Evolutionary conservation across 2,888 invertebrate genomes (phyloP), one percentile per base, ranked within the genome.

Genomic region (Lutraria lutraria): DNA sequence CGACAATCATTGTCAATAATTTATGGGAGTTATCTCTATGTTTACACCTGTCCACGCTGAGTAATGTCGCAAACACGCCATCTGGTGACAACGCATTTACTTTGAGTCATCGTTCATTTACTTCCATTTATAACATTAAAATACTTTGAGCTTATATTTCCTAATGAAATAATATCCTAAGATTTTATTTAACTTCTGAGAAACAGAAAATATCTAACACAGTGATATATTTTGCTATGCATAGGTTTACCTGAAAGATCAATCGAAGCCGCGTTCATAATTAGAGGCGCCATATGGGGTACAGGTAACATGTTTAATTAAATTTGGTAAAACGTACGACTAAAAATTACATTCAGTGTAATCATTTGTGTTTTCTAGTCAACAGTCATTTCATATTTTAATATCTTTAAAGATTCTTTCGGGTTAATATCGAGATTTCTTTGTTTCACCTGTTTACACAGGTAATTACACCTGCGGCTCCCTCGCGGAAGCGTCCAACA

Each of bases 401-500:
- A 15, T 31, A 25, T 54, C 25, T n/a, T 21, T 8, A 12, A 8
- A 56, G 2, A 25, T 31, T 82, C 25, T 31, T 29, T 53, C 29
- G 16, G 1, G 54, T 8, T 54, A 53, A 81, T 16, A 56, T 3
- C 4, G 10, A 0, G 25, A 3, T 52, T 52, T 43, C 34, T 21
- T 53, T 72, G 16, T 60, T 68, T 34, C 87, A 89, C 86, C 86
- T 88, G 83, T 56, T 25, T 88, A 79, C 81, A 88, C 90, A 90
- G 90, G 90, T 90, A 87, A 86, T 54, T 54, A 54, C 63, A 83
- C 90, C 90, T 86, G 31, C 80, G 29, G n/a, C 79, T 63, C 81
- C 90, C 92, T 87, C 88, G 72, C 89, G 90, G 92, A 92, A 90
- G 92, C 92, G 92, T 89, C 89, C 63, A 83, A 53, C 87, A 85